These are phyloP conservation scores for Armadillidium nasatum DNA, from an alignment of 1,140 invertebrate species.

Conservation along the genomic window DNA sequence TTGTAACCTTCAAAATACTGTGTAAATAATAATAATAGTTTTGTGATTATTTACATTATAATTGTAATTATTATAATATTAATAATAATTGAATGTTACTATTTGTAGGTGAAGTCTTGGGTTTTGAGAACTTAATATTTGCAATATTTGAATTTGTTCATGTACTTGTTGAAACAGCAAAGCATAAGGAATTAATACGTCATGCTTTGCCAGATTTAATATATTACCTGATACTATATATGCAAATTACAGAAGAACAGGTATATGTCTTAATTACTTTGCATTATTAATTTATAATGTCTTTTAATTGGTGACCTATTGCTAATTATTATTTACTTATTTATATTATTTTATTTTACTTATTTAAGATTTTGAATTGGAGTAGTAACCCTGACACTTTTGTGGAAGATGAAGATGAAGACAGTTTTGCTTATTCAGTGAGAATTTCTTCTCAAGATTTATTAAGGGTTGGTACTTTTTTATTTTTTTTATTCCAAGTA, in stretches of 20 bases:
- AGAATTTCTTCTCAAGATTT: slow-evolving; percentile 69
- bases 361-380: slow-evolving; percentile 59
- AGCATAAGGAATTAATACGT: slow-evolving; percentile 58
- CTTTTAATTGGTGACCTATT: background rate
- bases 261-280: slow-evolving; percentile 46
- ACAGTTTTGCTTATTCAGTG: slow-evolving; percentile 65
- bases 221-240: slow-evolving; percentile 69
- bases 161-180: slow-evolving; percentile 60
- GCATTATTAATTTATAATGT: background rate
- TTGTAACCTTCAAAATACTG: too few species aligned
- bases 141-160: slow-evolving; percentile 71
- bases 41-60: too few species aligned
- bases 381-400: slow-evolving; percentile 66
- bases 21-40: too few species aligned
- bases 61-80: too few species aligned
- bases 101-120: slow-evolving; percentile 62
- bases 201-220: slow-evolving; percentile 65
- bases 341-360: background rate
- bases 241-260: slow-evolving; percentile 74
- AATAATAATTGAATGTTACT: slow-evolving; percentile 10
- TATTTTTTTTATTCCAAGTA: slow-evolving; percentile 4
- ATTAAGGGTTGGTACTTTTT: slow-evolving; percentile 54
- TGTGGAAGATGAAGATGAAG: slow-evolving; percentile 72
- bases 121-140: slow-evolving; percentile 69
- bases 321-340: too few species aligned